Base-by-base conservation (phyloP, 2,113 vertebrate genomes). In the Lophochroa leadbeateri region DNA sequence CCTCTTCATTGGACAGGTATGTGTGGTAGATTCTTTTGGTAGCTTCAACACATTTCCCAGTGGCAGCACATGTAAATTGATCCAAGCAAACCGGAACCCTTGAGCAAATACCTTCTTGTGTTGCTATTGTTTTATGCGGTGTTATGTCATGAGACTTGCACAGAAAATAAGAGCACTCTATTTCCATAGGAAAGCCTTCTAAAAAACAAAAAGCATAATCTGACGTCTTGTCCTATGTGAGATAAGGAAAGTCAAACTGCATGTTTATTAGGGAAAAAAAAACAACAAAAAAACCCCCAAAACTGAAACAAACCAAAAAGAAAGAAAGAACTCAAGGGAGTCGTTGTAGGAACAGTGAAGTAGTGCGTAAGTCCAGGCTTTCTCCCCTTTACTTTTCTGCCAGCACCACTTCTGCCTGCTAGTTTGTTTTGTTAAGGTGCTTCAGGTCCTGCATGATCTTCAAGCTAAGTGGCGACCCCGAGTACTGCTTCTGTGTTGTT, bases 121-220 rank as follows among this genome's bases (percentile, higher is more conserved):
- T 94, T 87, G 94, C 92, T 88, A 82, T 72, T 80, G 87, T 95
- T 95, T 93, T 91, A 95, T 61, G 86, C 67, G 0, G 55, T 83
- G 94, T 92, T 96, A 83, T 46, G 60, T 86, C 88, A 86, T 92
- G 92, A 97, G 91, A 96, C 94, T 95, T 96, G 97, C 89, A 95
- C 88, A 85, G 97, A 97, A 96, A 93, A 95, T 70, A 95, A 96
- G 85, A 96, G 97, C 10, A 46, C 76, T 94, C 96, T 95, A 97
- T 98, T 98, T 98, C 98, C 98, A 98, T 96, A 97, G 97, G 98
- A 98, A 98, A 98, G 97, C 97, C 86, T 96, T 94, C 81, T 10
- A 67, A 49, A 71, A 82, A 68, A 85, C 47, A 57, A 80, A 85
- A 86, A 88, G 95, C 84, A 88, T 86, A 96, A 96, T 94, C 52